These are phyloP conservation scores for Patella caerulea DNA, from an alignment of 2,888 invertebrate genomes.

Conservation along the genomic window DNA sequence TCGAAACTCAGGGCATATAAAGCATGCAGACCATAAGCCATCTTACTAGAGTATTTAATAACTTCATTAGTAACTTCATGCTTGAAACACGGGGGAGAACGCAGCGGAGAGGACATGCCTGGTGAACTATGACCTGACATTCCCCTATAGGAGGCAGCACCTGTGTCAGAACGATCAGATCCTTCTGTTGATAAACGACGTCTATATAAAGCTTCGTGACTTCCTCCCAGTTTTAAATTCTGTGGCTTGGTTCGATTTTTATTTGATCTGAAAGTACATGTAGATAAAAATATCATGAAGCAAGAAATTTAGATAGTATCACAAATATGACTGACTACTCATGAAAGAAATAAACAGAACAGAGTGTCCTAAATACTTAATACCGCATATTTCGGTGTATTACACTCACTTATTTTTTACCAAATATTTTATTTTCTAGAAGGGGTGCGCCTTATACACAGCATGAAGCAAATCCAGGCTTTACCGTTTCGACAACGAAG, in stretches of 20 bases:
- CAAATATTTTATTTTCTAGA: no score
- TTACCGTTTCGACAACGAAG: no score
- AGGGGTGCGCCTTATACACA: no score
- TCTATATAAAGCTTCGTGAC: conserved; percentile 64
- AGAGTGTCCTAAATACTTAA: no score
- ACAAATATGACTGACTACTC: no score
- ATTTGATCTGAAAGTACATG: conserved; percentile 1
- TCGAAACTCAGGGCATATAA: background rate
- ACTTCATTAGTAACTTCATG: conserved; percentile 38
- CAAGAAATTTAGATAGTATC: no score
- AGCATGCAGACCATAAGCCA: conserved; percentile 22
- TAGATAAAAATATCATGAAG: background rate
- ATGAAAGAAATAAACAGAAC: no score
- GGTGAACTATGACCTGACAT: conserved; percentile 70
- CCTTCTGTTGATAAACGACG: conserved; percentile 67
- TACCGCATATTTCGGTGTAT: no score
- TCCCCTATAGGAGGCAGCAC: conserved; percentile 50
- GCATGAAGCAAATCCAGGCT: no score
- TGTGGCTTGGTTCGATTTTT: conserved; percentile 53
- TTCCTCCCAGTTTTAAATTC: conserved; percentile 61
- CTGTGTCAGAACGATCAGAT: conserved; percentile 40
- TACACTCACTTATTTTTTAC: no score
- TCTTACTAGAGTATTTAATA: conserved; percentile 41
- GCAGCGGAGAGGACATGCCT: conserved; percentile 65
- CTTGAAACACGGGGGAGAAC: conserved; percentile 65